These are phyloP conservation scores for Cerastis leucographa DNA, from an alignment of 2,888 invertebrate genomes.

Conservation along the genomic window DNA sequence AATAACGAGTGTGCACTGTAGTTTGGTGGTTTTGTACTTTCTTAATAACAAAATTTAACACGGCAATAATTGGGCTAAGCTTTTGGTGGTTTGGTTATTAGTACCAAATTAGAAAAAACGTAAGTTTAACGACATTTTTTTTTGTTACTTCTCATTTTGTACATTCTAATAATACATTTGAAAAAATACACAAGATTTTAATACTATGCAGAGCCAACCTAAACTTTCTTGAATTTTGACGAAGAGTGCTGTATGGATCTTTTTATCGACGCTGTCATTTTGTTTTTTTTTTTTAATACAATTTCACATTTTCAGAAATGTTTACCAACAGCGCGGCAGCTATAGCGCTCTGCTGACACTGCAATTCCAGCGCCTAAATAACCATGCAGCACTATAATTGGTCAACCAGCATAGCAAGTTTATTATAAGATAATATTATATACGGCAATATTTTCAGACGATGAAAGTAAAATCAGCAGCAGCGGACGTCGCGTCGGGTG, in stretches of 20 bases:
- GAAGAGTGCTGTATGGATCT: neutral
- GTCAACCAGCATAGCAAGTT: neutral
- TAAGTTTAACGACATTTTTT: slow-evolving; percentile 15
- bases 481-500: slow-evolving; percentile 92
- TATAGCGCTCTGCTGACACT: neutral
- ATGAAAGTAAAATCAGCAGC: slow-evolving; percentile 91
- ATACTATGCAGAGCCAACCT: neutral
- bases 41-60: slow-evolving; percentile 67
- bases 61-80: slow-evolving; percentile 57
- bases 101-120: slow-evolving; percentile 25
- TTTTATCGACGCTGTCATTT: neutral
- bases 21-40: slow-evolving; percentile 59
- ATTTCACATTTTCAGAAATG: neutral
- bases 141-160: slow-evolving; percentile 11
- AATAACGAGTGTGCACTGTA: slow-evolving; percentile 62
- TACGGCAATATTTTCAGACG: slow-evolving; percentile 77
- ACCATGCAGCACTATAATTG: slow-evolving; percentile 7
- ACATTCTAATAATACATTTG: slow-evolving; percentile 24
- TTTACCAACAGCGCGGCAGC: neutral
- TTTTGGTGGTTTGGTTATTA: slow-evolving; percentile 64
- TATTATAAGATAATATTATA: slow-evolving; percentile 2
- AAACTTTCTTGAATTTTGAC: neutral
- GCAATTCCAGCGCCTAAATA: neutral
- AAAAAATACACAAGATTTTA: neutral
- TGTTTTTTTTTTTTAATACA: neutral